Evolutionary conservation across 2,797 vertebrate genomes (phyloP), one percentile per base, ranked within the genome.

Genomic region (Spinus pinus): DNA sequence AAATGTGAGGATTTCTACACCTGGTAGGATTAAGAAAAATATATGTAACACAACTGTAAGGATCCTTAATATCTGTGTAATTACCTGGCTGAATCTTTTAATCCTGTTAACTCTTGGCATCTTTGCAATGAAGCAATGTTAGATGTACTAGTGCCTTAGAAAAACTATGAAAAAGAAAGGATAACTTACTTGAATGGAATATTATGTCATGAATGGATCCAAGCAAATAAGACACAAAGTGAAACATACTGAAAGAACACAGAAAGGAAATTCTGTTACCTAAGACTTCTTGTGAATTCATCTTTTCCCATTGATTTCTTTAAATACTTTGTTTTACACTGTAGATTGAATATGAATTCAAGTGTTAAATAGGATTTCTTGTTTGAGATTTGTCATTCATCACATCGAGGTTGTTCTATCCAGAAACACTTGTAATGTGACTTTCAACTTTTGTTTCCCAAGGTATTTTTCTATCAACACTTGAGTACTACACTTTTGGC

Each of bases 241-340:
- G 65, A 87, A 87, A 85, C 33, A 72, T 21, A 57, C 16, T 58
- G 17, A 65, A 86, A 69, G 28, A 87, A 35, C 47, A 66, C 22
- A 89, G 47, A 82, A 73, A 20, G 15, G 46, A 95, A 94, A 94
- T 89, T 92, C 87, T 69, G 57, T 94, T 87, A 87, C 79, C 49
- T 70, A 5, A 8, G 22, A 21, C 23, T 85, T 75, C 66, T 66
- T 77, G 14, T 67, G 78, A 70, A 75, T 94, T 92, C 14, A 80
- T 77, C 56, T 91, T 87, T 87, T 53, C 41, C 44, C 9, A 57
- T 24, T 70, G 69, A 53, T 80, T 88, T 72, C 10, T 86, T 93
- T 67, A 86, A 86, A 86, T 16, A 53, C 5, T 60, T 81, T 35
- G 9, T n/a, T 85, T 93, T 81, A 53, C 14, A 71, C 17, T 80